Base-by-base conservation (phyloP, 2,797 vertebrate genomes). In the Phataginus tricuspis region DNA sequence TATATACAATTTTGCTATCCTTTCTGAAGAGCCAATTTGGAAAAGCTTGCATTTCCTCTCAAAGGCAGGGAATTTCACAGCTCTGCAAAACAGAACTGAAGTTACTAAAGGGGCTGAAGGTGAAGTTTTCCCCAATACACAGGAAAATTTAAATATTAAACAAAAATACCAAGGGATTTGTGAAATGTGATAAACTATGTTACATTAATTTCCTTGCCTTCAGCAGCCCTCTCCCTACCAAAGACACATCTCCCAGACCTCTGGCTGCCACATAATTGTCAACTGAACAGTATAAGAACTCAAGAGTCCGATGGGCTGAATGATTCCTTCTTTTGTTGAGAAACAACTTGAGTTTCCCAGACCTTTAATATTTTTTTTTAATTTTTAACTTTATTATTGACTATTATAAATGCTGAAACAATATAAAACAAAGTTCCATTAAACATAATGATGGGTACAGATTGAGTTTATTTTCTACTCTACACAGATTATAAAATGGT, bases 321-420 rank as follows among this genome's bases (percentile, higher is more conserved):
- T 94, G 59, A 49, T 55, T 93, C 31, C 29, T 86, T 92, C 55
- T 88, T 92, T 85, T 80, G 53, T 53, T 69, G 57, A 89, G 79
- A 92, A 94, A 90, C 34, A 94, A 61, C 45, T 71, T 55, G 57
- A 92, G 82, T 77, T 2, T 92, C 79, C 75, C 25, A 75, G 87
- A 11, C 29, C 11, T 84, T 96, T 88, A 71, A 92, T 45, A 9
- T n/a, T n/a, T 45, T 59, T 55, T 97, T 91, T 95, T 93, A 9
- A 37, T 57, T 71, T 16, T 59, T 51, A 80, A 79, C 53, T 77
- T 37, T 85, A 59, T 3, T 64, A 77, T 55, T 85, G 37, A 63
- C 53, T 71, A 71, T 16, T 72, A 72, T 42, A 87, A 94, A 77
- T 78, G 14, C 16, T 59, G 5, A 93, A 94, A 63, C 75, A 86